Conservation (phyloP, 1,140 invertebrate species). For the Megalopta genalis region DNA sequence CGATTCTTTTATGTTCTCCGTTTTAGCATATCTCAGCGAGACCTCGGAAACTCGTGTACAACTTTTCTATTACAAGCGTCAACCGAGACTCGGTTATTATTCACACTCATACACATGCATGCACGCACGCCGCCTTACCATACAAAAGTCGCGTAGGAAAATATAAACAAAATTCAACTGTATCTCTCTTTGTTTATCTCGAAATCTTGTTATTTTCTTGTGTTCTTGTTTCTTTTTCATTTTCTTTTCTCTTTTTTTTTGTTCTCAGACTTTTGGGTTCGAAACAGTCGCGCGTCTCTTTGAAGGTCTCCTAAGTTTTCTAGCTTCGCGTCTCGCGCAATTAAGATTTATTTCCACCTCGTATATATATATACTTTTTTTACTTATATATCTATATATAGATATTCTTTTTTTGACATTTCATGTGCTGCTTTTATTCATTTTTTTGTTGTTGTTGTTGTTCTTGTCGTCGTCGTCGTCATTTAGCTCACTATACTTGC, state of each 20-base stretch:
- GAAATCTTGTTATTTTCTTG: constrained; percentile 5
- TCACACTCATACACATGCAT: neutral
- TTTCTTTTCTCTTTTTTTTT: constrained; percentile 13
- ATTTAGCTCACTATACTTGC: constrained; percentile 24
- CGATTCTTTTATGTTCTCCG: neutral
- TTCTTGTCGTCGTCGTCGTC: neutral
- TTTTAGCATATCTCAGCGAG: neutral
- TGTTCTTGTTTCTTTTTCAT: neutral
- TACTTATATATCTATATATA: constrained; percentile 2
- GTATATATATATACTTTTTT: neutral
- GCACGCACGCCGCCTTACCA: constrained; percentile 10
- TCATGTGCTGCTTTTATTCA: neutral
- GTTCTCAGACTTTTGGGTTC: constrained; percentile 57
- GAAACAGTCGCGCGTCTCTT: constrained; percentile 30
- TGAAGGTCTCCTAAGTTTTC: neutral
- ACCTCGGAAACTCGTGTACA: constrained; percentile 6
- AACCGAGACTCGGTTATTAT: constrained; percentile 10
- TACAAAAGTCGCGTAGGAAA: constrained; percentile 58
- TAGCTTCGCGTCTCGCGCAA: neutral
- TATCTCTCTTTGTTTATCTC: constrained; percentile 25
- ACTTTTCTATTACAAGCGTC: constrained; percentile 16
- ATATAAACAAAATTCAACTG: constrained; percentile 57
- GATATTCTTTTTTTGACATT: constrained; percentile 11
- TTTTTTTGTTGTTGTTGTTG: constrained; percentile 38
- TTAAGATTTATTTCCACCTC: neutral